phyloP scores from a whole-genome alignment of 2,797 vertebrate species.

The Apogon hyalosoma region DNA sequence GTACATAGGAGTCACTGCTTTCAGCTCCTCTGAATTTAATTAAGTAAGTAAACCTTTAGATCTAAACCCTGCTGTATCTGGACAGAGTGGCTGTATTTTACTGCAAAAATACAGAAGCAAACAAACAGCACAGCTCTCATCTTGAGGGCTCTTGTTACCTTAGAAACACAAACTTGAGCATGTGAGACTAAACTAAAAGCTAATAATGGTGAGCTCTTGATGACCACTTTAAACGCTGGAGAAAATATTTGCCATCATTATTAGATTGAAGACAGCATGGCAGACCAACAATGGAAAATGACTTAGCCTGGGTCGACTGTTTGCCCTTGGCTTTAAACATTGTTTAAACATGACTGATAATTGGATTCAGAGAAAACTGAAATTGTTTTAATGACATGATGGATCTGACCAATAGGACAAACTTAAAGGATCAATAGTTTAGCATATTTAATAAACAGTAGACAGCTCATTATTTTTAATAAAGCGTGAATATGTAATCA shows the following conservation, averaged over 20 bases:
- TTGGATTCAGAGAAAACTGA: not conserved
- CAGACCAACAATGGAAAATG: slow-evolving; percentile 22
- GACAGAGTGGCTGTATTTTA: not conserved
- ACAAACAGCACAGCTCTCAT: not conserved
- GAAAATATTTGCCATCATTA: slow-evolving; percentile 34
- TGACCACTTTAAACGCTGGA: slow-evolving; percentile 12
- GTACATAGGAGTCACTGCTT: not conserved
- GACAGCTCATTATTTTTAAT: not conserved
- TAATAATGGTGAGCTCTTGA: slow-evolving; percentile 30
- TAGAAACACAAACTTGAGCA: slow-evolving; percentile 12
- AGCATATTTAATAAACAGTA: not conserved
- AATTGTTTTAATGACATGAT: not conserved
- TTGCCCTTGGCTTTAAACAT: slow-evolving; percentile 22
- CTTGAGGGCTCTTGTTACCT: not conserved
- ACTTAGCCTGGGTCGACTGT: slow-evolving; percentile 6
- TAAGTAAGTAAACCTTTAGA: not conserved
- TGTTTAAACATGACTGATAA: slow-evolving; percentile 32
- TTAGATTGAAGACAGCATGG: not conserved
- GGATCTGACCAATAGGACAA: not conserved
- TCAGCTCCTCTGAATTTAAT: not conserved
- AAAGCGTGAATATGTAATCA: not conserved
- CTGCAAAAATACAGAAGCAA: slow-evolving; percentile 4
- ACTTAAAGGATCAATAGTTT: not conserved
- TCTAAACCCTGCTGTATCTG: not conserved
- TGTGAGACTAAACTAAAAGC: slow-evolving; percentile 28